Conservation (phyloP, 2,797 vertebrate genomes). For the Parauchenoglanis ngamensis region DNA sequence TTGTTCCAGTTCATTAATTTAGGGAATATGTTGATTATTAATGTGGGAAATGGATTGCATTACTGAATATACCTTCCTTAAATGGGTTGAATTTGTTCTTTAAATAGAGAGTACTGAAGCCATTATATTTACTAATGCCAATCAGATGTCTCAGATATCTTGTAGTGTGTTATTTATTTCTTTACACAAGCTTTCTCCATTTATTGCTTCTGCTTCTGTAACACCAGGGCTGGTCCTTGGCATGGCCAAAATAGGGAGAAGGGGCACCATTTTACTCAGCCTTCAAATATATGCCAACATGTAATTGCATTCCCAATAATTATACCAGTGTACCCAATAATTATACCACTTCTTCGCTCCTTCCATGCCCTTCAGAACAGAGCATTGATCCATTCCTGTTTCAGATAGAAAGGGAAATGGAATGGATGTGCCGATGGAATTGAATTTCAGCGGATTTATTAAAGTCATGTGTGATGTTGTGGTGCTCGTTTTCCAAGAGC, state of each 20-base stretch:
- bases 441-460: slow-evolving; percentile 16
- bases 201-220: background rate
- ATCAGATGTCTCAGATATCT: background rate
- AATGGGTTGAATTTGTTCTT: background rate
- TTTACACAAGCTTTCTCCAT: background rate
- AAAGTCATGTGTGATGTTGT: background rate
- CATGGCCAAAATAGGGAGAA: background rate
- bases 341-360: background rate
- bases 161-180: background rate
- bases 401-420: background rate
- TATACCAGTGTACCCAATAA: background rate
- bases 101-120: background rate
- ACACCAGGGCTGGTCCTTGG: too few species aligned
- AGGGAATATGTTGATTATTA: background rate
- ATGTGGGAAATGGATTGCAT: background rate
- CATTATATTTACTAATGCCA: background rate
- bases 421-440: slow-evolving; percentile 6
- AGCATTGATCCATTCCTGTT: slow-evolving; percentile 16
- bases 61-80: background rate
- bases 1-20: background rate
- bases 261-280: background rate
- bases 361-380: background rate
- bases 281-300: background rate
- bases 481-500: background rate
- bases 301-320: background rate